These are phyloP conservation scores for Hycleus cichorii DNA, from an alignment of 1,140 invertebrate genomes.

Conservation along the genomic window DNA sequence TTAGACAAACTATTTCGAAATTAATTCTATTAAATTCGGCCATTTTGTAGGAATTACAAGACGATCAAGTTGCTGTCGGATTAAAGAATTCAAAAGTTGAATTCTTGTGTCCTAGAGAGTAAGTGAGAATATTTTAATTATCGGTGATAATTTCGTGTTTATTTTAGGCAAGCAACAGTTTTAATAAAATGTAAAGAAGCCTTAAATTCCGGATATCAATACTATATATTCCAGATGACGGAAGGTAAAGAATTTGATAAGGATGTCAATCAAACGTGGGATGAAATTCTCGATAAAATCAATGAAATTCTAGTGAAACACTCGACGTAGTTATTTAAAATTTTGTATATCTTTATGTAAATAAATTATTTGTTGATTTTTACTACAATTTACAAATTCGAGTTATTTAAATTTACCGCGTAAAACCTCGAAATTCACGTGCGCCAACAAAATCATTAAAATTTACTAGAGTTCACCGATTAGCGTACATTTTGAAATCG, in stretches of 20 bases:
- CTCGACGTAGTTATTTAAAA: not conserved
- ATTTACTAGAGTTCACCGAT: no score
- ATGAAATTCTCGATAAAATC: slow-evolving; percentile 19
- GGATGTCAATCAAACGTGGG: slow-evolving; percentile 23
- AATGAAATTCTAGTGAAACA: no score
- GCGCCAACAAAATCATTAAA: no score
- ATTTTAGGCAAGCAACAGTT: slow-evolving; percentile 30
- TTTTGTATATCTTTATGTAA: not conserved
- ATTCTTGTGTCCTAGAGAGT: slow-evolving; percentile 32
- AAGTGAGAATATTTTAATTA: slow-evolving; percentile 8
- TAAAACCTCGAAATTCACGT: no score
- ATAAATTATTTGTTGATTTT: no score
- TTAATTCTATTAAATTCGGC: no score
- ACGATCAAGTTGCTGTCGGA: slow-evolving; percentile 26
- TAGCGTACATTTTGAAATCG: no score
- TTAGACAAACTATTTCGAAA: no score
- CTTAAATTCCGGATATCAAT: slow-evolving; percentile 23
- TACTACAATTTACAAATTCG: no score
- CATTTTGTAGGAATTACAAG: not conserved
- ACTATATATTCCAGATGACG: slow-evolving; percentile 35
- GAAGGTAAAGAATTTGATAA: slow-evolving; percentile 24
- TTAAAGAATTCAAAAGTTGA: slow-evolving; percentile 31
- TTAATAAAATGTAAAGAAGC: slow-evolving; percentile 32
- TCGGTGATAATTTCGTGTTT: slow-evolving; percentile 6
- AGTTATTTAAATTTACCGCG: no score